These are phyloP conservation scores for Alaudala cheleensis DNA, from an alignment of 2,113 vertebrate genomes.

Conservation along the genomic window DNA sequence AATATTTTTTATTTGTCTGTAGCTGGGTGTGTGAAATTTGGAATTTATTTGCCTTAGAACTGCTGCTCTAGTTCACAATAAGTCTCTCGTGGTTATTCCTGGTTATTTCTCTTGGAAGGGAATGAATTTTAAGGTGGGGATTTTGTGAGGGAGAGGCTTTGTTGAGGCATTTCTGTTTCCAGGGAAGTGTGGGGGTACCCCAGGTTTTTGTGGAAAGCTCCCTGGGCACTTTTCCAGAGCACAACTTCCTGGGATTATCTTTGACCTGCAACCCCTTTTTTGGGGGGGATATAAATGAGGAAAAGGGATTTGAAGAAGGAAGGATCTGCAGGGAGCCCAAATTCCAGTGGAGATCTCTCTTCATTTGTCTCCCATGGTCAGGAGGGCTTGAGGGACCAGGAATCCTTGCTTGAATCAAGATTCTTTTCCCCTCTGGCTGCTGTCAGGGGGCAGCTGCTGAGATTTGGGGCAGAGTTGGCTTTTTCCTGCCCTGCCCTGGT, in stretches of 20 bases:
- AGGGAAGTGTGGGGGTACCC: not conserved
- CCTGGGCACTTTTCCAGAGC: not conserved
- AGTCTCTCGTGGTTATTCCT: accelerated
- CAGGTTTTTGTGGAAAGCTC: not conserved
- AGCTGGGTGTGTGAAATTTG: accelerated
- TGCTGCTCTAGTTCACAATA: accelerated
- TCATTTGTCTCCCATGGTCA: not conserved
- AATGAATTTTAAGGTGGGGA: not conserved
- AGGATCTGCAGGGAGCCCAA: not conserved
- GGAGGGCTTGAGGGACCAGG: not conserved
- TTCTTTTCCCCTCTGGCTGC: not conserved
- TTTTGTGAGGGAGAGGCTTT: not conserved
- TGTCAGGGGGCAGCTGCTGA: not conserved
- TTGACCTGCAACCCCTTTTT: accelerated
- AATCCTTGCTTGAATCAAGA: not conserved
- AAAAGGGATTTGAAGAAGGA: not conserved
- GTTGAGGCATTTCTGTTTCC: not conserved
- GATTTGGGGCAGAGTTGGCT: not conserved
- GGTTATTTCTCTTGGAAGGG: not conserved
- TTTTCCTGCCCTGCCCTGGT: not conserved
- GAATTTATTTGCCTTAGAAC: not conserved
- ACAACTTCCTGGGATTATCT: not conserved
- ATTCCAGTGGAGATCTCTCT: not conserved
- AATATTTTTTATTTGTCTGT: not conserved
- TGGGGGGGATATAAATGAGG: not conserved